These are phyloP conservation scores for Hucho hucho DNA, from an alignment of 2,113 vertebrate species.

Conservation along the genomic window DNA sequence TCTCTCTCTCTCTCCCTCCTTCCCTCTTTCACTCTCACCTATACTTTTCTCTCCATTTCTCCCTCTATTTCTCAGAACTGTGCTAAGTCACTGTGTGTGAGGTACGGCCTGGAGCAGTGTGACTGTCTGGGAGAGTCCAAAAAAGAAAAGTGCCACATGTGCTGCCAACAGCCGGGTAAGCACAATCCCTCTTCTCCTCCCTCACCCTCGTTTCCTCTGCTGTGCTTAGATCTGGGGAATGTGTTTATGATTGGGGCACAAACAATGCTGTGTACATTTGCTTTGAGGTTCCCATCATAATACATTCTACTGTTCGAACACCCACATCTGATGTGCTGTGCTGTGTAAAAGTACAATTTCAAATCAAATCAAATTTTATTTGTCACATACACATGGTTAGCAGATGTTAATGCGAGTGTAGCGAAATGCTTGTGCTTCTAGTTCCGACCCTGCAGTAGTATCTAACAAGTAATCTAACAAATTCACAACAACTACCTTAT, in stretches of 20 bases:
- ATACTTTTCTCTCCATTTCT: background rate
- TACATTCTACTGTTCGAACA: too few species aligned
- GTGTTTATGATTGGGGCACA: background rate
- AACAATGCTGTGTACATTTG: background rate
- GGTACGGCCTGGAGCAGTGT: constrained; percentile 69
- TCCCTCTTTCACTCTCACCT: background rate
- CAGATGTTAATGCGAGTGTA: too few species aligned
- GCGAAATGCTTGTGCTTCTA: too few species aligned
- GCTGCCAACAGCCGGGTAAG: constrained; percentile 77
- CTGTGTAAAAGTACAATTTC: background rate
- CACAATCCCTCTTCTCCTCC: background rate
- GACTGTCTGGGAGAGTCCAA: constrained; percentile 65
- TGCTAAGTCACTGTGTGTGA: constrained; percentile 62
- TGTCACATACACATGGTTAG: too few species aligned
- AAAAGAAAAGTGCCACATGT: constrained; percentile 70
- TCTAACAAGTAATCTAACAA: too few species aligned
- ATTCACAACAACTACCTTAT: too few species aligned
- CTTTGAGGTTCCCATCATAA: too few species aligned
- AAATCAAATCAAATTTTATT: too few species aligned
- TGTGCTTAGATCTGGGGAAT: too few species aligned
- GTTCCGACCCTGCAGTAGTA: too few species aligned
- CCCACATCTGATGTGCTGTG: background rate
- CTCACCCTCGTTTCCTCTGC: background rate
- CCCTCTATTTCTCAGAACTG: constrained; percentile 60
- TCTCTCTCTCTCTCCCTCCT: background rate